Evolutionary conservation across 2,113 vertebrate genomes (phyloP), one percentile per base, ranked within the genome.

Genomic region (Panthera uncia): DNA sequence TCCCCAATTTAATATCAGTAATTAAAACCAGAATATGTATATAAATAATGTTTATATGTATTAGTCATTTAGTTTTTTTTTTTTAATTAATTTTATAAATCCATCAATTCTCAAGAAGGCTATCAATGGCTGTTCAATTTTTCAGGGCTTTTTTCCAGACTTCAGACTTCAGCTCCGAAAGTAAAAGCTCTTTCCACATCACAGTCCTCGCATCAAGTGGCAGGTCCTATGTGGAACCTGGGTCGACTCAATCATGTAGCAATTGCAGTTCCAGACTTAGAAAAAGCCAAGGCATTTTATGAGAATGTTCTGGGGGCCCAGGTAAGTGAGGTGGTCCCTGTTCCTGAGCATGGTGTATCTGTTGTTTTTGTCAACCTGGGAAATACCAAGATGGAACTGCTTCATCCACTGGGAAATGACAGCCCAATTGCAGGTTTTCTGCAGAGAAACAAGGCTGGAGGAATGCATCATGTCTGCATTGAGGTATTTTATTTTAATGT

Each of bases 401-500:
- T 99, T 27, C 99, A 99, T 95, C 99, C 99, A 1, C 98, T 99
- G 74, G 99, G 99, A 95, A 98, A 99, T 33, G 98, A 99, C 89
- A 99, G 99, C 97, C 99, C 99, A 0, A 99, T 99, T 31, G 91
- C 98, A 85, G 99, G 99, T 63, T 99, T 99, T 98, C 98, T 99
- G 92, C 99, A 99, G 97, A 99, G 99, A 97, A 99, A 99, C 98
- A 99, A 99, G 95, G 98, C 99, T 27, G 99, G 99, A 97, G 99
- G 99, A 86, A 99, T 99, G 99, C 99, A 99, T 97, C 99, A 99
- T 92, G 98, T 99, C 97, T 99, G 99, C 97, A 99, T 99, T 18
- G 99, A 99, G 99, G 99, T 99, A 99, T 79, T 69, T 41, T n/a
- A 52, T 3, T 52, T 78, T 29, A 66, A 5, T 71, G 19, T 81